Evolutionary conservation across 2,797 vertebrate genomes (phyloP).

Genomic region (Acanthurus leucopareius): DNA sequence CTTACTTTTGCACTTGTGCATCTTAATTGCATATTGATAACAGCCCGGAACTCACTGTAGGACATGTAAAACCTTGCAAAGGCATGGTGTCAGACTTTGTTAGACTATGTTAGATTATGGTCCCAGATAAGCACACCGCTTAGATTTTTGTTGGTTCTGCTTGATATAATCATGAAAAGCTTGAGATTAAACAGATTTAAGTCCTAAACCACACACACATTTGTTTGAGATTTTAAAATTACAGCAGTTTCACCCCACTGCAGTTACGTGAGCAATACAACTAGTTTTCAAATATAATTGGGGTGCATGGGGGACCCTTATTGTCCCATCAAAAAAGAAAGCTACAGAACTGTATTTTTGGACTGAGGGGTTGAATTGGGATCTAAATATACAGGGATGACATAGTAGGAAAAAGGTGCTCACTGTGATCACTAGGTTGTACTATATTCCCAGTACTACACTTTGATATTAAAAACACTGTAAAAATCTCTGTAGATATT

Average conservation of each 20-base stretch:
- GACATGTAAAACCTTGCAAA: neutral
- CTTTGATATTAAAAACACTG: constrained; percentile 1
- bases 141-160: neutral
- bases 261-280: neutral
- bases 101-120: neutral
- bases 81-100: neutral
- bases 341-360: neutral
- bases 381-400: neutral
- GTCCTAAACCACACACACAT: neutral
- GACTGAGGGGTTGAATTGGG: neutral
- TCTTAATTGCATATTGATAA: constrained; percentile 23
- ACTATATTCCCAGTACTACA: neutral
- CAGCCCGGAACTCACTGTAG: neutral
- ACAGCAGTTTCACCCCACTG: neutral
- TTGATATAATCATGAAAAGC: neutral
- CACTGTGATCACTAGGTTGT: neutral
- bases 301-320: neutral
- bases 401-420: neutral
- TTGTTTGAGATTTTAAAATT: neutral
- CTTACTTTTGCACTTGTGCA: constrained; percentile 18
- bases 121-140: neutral
- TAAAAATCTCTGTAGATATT: constrained; percentile 1
- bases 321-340: neutral
- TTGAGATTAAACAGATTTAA: neutral
- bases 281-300: neutral